Conservation (phyloP, 2,113 vertebrate species). For the Nanorana parkeri region DNA sequence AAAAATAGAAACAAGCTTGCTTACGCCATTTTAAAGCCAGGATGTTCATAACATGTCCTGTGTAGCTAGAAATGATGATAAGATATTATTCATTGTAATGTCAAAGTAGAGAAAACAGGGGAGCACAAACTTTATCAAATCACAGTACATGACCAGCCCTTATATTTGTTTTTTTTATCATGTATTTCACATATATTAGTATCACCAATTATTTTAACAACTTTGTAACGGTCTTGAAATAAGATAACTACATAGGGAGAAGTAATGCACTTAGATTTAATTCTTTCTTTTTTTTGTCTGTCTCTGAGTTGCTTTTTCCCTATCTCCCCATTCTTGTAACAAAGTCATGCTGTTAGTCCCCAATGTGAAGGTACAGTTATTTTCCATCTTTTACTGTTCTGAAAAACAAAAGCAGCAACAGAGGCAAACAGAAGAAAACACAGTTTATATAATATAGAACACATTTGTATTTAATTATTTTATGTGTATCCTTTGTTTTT, state of each 20-base stretch:
- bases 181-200: too few species aligned
- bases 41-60: too few species aligned
- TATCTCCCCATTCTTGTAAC: neutral
- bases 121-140: too few species aligned
- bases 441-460: neutral
- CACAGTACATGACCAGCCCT: too few species aligned
- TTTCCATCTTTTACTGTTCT: conserved; percentile 15
- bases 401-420: conserved; percentile 1
- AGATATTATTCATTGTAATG: too few species aligned
- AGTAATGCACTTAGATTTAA: conserved; percentile 31
- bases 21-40: too few species aligned
- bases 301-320: neutral
- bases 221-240: neutral
- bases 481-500: too few species aligned
- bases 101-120: too few species aligned
- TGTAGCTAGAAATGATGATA: too few species aligned
- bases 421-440: neutral
- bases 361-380: neutral
- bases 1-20: too few species aligned
- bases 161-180: too few species aligned
- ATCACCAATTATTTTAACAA: neutral
- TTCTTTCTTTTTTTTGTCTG: neutral
- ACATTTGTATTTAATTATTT: neutral
- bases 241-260: neutral
- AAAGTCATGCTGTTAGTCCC: neutral